Percentiles rank a stretch among this genome's conserved stretches.
Conservation (phyloP, 2,113 vertebrate genomes). For the Bujurquina vittata region DNA sequence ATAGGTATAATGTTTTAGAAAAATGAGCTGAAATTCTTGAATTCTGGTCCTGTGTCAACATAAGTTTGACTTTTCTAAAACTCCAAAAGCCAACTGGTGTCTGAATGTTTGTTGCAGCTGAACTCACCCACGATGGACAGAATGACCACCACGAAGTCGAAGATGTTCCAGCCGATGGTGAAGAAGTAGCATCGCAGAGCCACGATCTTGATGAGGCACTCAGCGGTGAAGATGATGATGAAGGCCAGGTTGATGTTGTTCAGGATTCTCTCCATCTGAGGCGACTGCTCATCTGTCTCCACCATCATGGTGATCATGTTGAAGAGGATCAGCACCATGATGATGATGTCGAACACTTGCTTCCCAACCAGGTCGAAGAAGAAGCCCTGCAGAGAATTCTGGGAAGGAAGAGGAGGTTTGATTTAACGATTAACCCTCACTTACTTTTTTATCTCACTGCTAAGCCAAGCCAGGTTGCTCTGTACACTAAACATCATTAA, state of each 20-base stretch:
- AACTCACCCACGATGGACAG: conserved; percentile 94
- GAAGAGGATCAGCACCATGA: conserved; percentile 97
- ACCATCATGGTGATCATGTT: conserved; percentile 99
- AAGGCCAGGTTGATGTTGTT: conserved; percentile 95
- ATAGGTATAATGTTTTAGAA: no score
- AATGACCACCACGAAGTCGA: conserved; percentile 98
- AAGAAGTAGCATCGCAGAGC: conserved; percentile 95
- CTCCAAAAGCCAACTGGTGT: no score
- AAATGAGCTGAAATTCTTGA: no score
- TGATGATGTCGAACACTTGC: conserved; percentile 96
- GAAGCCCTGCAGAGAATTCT: conserved; percentile 94
- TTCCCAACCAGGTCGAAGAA: conserved; percentile 93
- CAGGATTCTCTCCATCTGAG: conserved; percentile 87
- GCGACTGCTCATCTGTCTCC: conserved; percentile 95
- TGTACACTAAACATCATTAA: background rate
- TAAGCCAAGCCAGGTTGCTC: background rate
- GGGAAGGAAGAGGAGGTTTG: background rate
- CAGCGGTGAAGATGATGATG: conserved; percentile 91
- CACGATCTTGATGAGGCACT: conserved; percentile 91
- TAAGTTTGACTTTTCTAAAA: no score
- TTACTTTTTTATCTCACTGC: background rate
- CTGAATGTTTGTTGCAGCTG: background rate
- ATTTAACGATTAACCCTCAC: background rate
- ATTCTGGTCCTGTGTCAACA: no score
- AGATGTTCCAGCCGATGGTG: conserved; percentile 98